phyloP scores from a whole-genome alignment of 2,888 invertebrate species.

The Ormyrus pomaceus region DNA sequence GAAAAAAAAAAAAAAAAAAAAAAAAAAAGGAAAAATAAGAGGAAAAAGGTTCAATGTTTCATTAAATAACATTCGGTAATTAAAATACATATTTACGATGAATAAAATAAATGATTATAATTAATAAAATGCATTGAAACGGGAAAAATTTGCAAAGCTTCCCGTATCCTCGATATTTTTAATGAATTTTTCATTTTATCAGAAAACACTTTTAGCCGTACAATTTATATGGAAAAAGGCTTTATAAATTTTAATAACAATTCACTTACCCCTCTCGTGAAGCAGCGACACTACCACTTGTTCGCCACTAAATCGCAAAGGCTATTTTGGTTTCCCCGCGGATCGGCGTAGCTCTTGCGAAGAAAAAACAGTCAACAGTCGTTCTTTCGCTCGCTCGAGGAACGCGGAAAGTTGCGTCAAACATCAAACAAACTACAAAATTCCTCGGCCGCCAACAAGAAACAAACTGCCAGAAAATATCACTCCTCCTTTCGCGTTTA shows the following conservation, averaged over 20 bases:
- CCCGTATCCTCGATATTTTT: not conserved
- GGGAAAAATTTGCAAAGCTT: not conserved
- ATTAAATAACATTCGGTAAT: conserved; percentile 46
- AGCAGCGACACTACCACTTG: not conserved
- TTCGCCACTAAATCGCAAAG: conserved; percentile 1
- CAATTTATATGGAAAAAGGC: not conserved
- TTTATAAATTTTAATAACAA: conserved; percentile 19
- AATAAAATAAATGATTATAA: conserved; percentile 46
- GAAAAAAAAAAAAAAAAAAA: too few species aligned
- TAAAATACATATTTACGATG: conserved; percentile 42
- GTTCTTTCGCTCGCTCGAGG: conserved; percentile 1
- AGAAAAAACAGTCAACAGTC: conserved; percentile 28
- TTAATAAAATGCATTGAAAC: conserved; percentile 16
- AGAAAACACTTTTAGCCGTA: not conserved
- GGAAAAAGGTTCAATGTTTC: conserved; percentile 33
- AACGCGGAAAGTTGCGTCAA: conserved; percentile 48
- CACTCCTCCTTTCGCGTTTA: not conserved
- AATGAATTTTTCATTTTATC: not conserved
- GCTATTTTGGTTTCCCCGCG: conserved; percentile 25
- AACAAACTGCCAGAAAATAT: conserved; percentile 18
- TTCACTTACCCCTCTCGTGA: conserved; percentile 31
- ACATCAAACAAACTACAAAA: conserved; percentile 42
- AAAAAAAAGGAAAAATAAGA: too few species aligned
- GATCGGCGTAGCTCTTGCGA: conserved; percentile 6
- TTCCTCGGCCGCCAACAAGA: conserved; percentile 1